A percentile compares a stretch with the other conserved stretches of the same genome.
phyloP scores from a whole-genome alignment of 1,140 invertebrate species.

The Calephelis nemesis region DNA sequence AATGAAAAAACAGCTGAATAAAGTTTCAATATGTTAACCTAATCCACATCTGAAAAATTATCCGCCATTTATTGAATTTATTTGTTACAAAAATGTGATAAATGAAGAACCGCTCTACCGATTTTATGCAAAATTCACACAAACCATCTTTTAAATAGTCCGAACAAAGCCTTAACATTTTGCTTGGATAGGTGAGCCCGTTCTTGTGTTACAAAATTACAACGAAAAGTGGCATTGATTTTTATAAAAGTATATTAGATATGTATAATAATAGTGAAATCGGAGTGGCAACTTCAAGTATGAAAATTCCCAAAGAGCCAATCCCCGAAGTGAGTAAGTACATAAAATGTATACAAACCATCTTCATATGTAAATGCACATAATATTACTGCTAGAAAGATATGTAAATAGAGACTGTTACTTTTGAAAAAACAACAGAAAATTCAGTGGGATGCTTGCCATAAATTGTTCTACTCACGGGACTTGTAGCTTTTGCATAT shows the following conservation, averaged over 20 bases:
- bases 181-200: too few relatives aligned
- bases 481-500: conserved; percentile 65
- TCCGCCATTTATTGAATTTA: too few relatives aligned
- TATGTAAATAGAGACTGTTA: conserved; percentile 44
- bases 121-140: too few relatives aligned
- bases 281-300: neutral
- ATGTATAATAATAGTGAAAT: neutral
- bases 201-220: too few relatives aligned
- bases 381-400: conserved; percentile 40
- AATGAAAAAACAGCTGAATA: too few relatives aligned
- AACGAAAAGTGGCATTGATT: too few relatives aligned
- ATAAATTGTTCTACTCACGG: conserved; percentile 69
- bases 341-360: conserved; percentile 31
- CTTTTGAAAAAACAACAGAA: conserved; percentile 67
- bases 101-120: too few relatives aligned
- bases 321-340: neutral
- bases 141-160: too few relatives aligned
- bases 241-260: neutral
- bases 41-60: too few relatives aligned
- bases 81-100: too few relatives aligned
- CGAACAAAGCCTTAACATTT: too few relatives aligned
- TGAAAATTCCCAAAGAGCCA: neutral
- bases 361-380: conserved; percentile 39
- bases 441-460: conserved; percentile 64
- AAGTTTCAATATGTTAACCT: too few relatives aligned